Evolutionary conservation across 2,888 invertebrate genomes (phyloP), one percentile per base, ranked within the genome.

Genomic region (Andrena flavipes): DNA sequence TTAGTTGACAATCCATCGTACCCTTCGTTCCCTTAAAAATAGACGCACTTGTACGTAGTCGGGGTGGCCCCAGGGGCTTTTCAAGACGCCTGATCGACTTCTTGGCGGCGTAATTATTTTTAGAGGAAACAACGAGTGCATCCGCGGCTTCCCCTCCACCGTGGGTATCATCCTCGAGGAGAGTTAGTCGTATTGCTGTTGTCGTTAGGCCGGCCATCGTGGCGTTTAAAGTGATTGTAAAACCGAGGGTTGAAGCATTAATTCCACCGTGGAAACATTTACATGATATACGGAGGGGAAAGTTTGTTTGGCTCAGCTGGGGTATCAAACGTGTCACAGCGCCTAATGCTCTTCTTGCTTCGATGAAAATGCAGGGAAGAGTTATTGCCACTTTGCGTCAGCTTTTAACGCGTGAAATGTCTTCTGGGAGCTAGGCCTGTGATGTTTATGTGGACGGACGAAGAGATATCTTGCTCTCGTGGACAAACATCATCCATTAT

Each of bases 41-140:
- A 70, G 48, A 70, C 23, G 69, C 80, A 79, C 73, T 80, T 74
- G 29, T 73, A 79, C 79, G 80, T 80, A 64, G 69, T 74, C 81
- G 10, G 42, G 16, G 60, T 62, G 35, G 48, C 33, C 33, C 49
- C 35, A 0, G 23, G 23, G 3, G 62, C 33, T 51, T 20, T 30
- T 48, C 26, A 13, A 26, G 56, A 56, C 16, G 8, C 33, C 26
- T 29, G n/a, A 72, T 59, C 48, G 33, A 42, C 35, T 23, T 48
- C 54, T 20, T 68, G 2, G 5, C 49, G 16, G 42, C 29, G 64
- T 30, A 62, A 69, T 69, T 75, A 62, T 75, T 69, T 35, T 35
- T 42, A 69, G 35, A 29, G 69, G 16, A 16, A 42, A 29, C 16
- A 2, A 20, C 2, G 2, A 7, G 1, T 42, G 65, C 16, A 42